Base-by-base conservation (phyloP, 2,888 invertebrate species). In the Pyralis farinalis region DNA sequence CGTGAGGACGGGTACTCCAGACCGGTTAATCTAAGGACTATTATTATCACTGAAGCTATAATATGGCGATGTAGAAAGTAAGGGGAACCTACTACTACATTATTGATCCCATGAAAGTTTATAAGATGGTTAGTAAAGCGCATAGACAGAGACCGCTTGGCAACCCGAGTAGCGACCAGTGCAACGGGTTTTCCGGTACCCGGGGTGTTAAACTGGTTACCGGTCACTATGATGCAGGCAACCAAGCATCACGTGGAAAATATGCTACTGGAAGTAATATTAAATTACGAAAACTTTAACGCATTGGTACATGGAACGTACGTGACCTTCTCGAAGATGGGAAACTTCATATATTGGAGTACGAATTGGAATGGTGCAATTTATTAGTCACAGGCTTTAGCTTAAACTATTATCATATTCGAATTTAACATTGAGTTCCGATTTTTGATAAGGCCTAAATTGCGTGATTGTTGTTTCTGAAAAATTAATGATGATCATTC, bases 281-380 rank as follows among this genome's bases (percentile, higher is more conserved):
- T 0, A 49, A 47, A 27, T 8, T 49, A 12, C 37, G 44, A 25
- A 7, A 32, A 20, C 47, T 47, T 29, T 48, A 5, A 12, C 48
- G n/a, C n/a, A n/a, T 51, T 37, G 50, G 53, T 6, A 53, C 49
- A 1, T 53, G 47, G 51, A 52, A 55, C 38, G 46, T 49, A 4
- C 40, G 40, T 16, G 50, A 47, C 9, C 30, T 55, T 12, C 31
- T 40, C 0, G 1, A 40, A 12, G 32, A 46, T 0, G 50, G 52
- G 0, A 55, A 53, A n/a, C 47, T 53, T 53, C n/a, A n/a, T n/a
- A n/a, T n/a, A 5, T 1, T 49, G 11, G 49, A 51, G 11, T 27
- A 33, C 9, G 52, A 55, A 34, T 7, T 50, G n/a, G 20, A 7
- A 4, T 27, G 47, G 27, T 43, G 44, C 10, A 25, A 27, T 1